Base-by-base conservation (phyloP, 2,113 vertebrate genomes). In the Psilopsiagon aymara region DNA sequence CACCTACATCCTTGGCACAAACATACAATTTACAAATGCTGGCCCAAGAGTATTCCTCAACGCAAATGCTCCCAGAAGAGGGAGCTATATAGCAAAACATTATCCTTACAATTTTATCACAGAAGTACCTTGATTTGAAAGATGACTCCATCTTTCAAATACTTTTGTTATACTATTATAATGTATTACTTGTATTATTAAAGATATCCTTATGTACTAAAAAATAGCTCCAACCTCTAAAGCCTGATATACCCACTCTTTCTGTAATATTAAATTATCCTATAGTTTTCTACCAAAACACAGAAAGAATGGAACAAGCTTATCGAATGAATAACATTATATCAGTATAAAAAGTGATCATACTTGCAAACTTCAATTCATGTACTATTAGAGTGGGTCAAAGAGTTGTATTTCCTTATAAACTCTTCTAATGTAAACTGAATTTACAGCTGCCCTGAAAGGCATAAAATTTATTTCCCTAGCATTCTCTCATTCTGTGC, bases 1-100 rank as follows among this genome's bases (percentile, higher is more conserved):
- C 41, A 33, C 27, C 51, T 43, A 69, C 46, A 60, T 8, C 35
- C 44, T 59, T 47, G 68, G 17, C 75, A 67, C 17, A n/a, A 67
- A 47, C n/a, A 29, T 8, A 2, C 20, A 44, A 68, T 21, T 53
- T 31, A 51, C 0, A 1, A 41, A 31, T 7, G 39, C 15, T 83
- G 60, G 76, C 75, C 68, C 35, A 31, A n/a, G 55, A 88, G 55
- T 9, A 35, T 55, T 80, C 33, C 39, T n/a, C 31, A 76, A 47
- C 7, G 19, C 46, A 75, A 71, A 49, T 64, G 73, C 60, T 93
- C 57, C 95, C 95, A 96, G 95, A 90, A 96, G 95, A 96, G 94
- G 96, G 96, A 94, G 94, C 94, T 83, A 44, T 16, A 88, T 5
- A 88, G 83, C 86, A 92, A 93, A 96, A 92, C 13, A 94, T 93